These are phyloP conservation scores for Oenanthe melanoleuca DNA, from an alignment of 2,113 vertebrate genomes.

Conservation along the genomic window DNA sequence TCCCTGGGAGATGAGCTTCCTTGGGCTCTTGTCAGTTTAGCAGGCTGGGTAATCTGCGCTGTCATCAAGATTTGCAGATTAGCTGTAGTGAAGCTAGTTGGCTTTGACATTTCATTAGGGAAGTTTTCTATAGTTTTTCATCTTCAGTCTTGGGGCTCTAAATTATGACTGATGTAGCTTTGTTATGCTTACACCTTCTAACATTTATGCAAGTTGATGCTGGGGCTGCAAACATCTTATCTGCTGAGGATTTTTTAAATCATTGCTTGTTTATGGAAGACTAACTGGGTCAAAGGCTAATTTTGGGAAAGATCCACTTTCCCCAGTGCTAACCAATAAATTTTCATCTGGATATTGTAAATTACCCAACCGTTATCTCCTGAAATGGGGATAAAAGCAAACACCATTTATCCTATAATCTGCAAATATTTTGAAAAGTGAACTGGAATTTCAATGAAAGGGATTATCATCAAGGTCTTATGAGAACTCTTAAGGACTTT, in stretches of 20 bases:
- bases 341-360: background rate
- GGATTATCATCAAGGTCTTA: background rate
- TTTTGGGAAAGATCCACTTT: slow-evolving; percentile 14
- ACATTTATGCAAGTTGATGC: background rate
- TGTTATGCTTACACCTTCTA: slow-evolving; percentile 12
- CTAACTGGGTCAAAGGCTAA: slow-evolving; percentile 35
- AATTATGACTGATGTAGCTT: background rate
- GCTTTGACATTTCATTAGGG: slow-evolving; percentile 56
- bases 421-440: slow-evolving; percentile 40
- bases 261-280: slow-evolving; percentile 25
- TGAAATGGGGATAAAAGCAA: slow-evolving; percentile 21
- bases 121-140: slow-evolving; percentile 15
- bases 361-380: background rate
- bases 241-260: background rate
- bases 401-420: slow-evolving; percentile 27
- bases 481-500: background rate
- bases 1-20: slow-evolving; percentile 52
- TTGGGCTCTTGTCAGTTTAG: slow-evolving; percentile 33
- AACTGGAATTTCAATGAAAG: slow-evolving; percentile 2
- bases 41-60: slow-evolving; percentile 44
- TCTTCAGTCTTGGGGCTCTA: background rate
- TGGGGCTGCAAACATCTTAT: background rate
- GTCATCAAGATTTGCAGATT: slow-evolving; percentile 52
- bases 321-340: background rate
- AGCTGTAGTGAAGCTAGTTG: slow-evolving; percentile 44